Percentiles rank a stretch among this genome's conserved stretches.
Conservation (phyloP, 2,113 vertebrate species). For the Charadrius vociferus region DNA sequence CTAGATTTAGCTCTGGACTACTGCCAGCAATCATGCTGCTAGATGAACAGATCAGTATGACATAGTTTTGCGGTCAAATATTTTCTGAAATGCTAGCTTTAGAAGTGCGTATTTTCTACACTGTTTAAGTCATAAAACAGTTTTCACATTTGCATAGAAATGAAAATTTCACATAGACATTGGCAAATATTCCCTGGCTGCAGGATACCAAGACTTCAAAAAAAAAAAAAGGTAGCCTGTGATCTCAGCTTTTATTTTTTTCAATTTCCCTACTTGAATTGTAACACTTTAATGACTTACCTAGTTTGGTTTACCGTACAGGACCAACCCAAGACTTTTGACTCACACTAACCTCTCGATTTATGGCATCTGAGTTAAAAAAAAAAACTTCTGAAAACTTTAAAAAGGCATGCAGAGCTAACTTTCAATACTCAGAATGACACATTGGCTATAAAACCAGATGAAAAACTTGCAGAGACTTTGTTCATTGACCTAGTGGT, state of each 20-base stretch:
- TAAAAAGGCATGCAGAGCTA: not conserved
- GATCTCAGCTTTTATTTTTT: not conserved
- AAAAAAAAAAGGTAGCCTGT: not conserved
- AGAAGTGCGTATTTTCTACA: not conserved
- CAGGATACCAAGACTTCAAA: not conserved
- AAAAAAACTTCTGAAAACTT: not conserved
- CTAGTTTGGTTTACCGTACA: not conserved
- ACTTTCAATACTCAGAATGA: not conserved
- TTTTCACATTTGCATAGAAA: not conserved
- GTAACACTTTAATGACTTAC: not conserved
- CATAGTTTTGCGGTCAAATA: slow-evolving; percentile 53
- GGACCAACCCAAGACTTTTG: not conserved
- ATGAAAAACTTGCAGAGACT: not conserved
- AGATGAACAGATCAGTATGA: not conserved
- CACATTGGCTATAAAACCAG: not conserved
- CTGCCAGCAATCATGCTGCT: slow-evolving; percentile 25
- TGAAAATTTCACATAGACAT: not conserved
- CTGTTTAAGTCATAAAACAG: not conserved
- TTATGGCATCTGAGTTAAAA: not conserved
- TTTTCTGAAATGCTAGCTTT: slow-evolving; percentile 29
- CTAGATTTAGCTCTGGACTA: slow-evolving; percentile 59
- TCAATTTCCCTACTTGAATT: not conserved
- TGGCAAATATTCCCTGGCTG: not conserved
- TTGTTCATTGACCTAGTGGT: not conserved
- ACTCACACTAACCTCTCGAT: not conserved